Evolutionary conservation across 1,140 invertebrate genomes (phyloP).

Genomic region (Andrena cerasifolii): DNA sequence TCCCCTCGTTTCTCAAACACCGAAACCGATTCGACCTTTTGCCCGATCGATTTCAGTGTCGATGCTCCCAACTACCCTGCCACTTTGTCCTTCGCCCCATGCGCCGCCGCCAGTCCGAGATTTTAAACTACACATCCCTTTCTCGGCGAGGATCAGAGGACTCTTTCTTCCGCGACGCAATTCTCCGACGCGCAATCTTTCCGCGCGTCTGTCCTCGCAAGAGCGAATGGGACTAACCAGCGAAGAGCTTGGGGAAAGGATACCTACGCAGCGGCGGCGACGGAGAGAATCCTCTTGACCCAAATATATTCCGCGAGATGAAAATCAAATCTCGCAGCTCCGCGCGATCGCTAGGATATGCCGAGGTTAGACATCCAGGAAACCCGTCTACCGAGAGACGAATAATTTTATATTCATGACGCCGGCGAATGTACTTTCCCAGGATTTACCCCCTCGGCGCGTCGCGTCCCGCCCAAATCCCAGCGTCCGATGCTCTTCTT

Average conservation of each 20-base stretch:
- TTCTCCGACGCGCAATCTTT: not conserved
- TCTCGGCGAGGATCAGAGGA: not conserved
- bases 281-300: conserved; percentile 2
- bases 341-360: not conserved
- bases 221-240: not conserved
- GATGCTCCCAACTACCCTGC: not conserved
- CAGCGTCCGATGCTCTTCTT: not conserved
- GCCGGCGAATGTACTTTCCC: not conserved
- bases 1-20: not conserved
- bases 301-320: not conserved
- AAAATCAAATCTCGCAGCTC: not conserved
- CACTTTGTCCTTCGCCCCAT: not conserved
- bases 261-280: too few species aligned
- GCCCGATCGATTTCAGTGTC: not conserved
- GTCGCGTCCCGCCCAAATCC: not conserved
- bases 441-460: not conserved
- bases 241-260: not conserved
- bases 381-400: not conserved
- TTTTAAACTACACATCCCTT: not conserved
- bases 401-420: conserved; percentile 4
- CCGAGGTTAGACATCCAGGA: not conserved
- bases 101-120: not conserved
- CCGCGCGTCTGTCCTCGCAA: not conserved
- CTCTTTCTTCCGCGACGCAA: not conserved
- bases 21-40: too few species aligned